Percentiles rank a stretch among this genome's conserved stretches.
These are phyloP conservation scores for Parus major DNA, from an alignment of 2,113 vertebrate genomes.

Conservation along the genomic window DNA sequence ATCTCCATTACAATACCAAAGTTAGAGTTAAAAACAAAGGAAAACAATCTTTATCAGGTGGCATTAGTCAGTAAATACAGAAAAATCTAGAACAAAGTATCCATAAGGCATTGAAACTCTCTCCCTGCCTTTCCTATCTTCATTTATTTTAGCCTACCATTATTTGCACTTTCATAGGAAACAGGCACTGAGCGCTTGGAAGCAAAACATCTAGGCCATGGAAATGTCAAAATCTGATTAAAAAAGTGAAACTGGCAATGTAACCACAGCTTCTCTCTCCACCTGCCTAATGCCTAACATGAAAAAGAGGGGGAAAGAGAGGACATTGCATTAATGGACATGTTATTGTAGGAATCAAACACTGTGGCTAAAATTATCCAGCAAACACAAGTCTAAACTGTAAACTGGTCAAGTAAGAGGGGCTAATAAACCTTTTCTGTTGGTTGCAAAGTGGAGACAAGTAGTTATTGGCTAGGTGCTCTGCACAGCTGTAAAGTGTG, in stretches of 20 bases:
- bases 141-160: not conserved
- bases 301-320: not conserved
- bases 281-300: not conserved
- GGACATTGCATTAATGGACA: not conserved
- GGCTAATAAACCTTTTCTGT: slow-evolving; percentile 51
- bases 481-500: slow-evolving; percentile 61
- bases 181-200: not conserved
- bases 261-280: not conserved
- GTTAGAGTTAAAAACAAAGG: not conserved
- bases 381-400: not conserved
- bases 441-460: slow-evolving; percentile 28
- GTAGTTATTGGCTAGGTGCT: slow-evolving; percentile 66
- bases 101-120: not conserved
- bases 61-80: not conserved
- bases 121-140: not conserved
- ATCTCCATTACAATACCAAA: not conserved
- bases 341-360: not conserved
- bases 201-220: not conserved
- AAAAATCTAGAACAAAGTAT: not conserved
- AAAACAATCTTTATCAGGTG: not conserved
- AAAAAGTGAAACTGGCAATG: not conserved
- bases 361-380: not conserved
- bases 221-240: not conserved
- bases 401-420: slow-evolving; percentile 46
- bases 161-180: not conserved